Conservation (phyloP, 2,113 vertebrate genomes). For the Calyptomena viridis region DNA sequence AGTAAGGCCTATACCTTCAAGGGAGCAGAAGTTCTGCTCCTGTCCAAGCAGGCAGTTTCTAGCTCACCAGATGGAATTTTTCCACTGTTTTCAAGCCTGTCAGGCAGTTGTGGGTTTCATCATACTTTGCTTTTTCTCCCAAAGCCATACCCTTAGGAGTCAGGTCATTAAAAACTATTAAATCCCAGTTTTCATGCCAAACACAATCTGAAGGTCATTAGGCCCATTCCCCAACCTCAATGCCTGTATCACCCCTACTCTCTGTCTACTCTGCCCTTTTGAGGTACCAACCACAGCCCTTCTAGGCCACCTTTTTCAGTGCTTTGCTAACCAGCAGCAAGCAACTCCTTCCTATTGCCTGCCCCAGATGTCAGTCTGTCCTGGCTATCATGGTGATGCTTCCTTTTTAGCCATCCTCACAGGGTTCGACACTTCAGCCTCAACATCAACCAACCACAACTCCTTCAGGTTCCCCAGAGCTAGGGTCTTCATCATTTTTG, state of each 20-base stretch:
- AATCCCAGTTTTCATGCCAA: not conserved
- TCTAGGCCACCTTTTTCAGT: not conserved
- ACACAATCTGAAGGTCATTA: not conserved
- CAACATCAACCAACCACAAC: not conserved
- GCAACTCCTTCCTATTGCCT: not conserved
- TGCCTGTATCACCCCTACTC: not conserved
- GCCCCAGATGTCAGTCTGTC: not conserved
- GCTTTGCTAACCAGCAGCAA: not conserved
- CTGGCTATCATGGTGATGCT: fast-evolving
- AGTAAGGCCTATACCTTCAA: not conserved
- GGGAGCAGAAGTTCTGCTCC: not conserved
- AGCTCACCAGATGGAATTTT: not conserved
- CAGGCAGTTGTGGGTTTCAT: not conserved
- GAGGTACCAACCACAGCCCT: not conserved
- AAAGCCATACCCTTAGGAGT: not conserved
- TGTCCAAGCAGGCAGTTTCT: not conserved
- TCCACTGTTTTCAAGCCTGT: not conserved
- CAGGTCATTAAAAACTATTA: not conserved
- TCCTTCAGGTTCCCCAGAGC: not conserved
- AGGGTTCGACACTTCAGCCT: not conserved
- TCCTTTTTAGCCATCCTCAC: not conserved
- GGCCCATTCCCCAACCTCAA: not conserved
- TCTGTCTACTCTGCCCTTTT: not conserved
- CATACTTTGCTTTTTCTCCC: not conserved
- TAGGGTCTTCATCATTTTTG: not conserved